Conservation (phyloP, 2,797 vertebrate species). For the Gobio occitaniae region DNA sequence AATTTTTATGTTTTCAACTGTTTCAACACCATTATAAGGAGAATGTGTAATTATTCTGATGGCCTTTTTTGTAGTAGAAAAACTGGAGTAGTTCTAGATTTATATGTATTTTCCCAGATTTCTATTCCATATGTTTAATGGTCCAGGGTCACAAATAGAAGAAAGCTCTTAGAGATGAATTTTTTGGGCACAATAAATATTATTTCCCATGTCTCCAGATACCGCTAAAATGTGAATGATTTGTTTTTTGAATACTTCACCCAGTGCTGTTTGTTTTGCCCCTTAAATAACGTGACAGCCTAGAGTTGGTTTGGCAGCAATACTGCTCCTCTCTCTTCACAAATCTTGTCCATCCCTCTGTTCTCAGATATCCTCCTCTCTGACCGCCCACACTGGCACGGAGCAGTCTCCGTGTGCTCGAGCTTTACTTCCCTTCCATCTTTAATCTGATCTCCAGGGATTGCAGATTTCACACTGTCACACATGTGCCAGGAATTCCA, state of each 20-base stretch:
- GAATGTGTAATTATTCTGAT: no score
- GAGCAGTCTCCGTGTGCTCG: conserved; percentile 41
- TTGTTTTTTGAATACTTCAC: not conserved
- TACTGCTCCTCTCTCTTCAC: conserved; percentile 1
- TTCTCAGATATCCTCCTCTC: conserved; percentile 46
- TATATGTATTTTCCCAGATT: no score
- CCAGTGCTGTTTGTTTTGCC: conserved; percentile 28
- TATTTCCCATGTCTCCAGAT: not conserved
- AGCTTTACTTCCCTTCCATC: conserved; percentile 52
- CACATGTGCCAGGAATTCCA: conserved; percentile 50
- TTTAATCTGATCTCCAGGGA: conserved; percentile 59
- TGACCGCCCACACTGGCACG: conserved; percentile 34
- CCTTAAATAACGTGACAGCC: conserved; percentile 39
- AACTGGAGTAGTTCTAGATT: no score
- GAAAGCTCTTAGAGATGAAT: not conserved
- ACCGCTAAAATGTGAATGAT: not conserved
- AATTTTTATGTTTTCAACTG: no score
- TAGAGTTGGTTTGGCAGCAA: conserved; percentile 16
- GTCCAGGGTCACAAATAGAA: not conserved
- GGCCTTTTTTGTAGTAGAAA: no score
- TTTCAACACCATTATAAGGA: no score
- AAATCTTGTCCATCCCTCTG: conserved; percentile 38
- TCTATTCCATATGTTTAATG: no score
- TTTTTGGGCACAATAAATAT: not conserved
- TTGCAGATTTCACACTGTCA: conserved; percentile 47